Conservation (phyloP, 2,888 invertebrate genomes). For the Trachelus stipa region DNA sequence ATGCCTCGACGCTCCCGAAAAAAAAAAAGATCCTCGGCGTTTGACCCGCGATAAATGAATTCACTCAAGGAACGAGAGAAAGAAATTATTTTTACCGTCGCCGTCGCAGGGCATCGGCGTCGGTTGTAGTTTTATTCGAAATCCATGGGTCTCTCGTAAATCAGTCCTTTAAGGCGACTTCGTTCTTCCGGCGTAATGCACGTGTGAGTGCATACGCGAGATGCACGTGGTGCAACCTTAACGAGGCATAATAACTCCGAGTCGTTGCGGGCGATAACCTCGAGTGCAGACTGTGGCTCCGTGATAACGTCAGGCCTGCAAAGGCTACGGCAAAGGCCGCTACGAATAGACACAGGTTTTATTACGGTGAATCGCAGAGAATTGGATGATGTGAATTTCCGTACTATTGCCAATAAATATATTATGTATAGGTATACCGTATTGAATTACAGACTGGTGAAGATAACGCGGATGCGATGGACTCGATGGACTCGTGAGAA, state of each 20-base stretch:
- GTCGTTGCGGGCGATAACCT: background rate
- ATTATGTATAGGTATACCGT: background rate
- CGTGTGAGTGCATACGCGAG: background rate
- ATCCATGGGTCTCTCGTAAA: background rate
- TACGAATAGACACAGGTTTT: background rate
- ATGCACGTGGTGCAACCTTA: background rate
- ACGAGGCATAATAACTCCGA: background rate
- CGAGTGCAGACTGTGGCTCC: background rate
- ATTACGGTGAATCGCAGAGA: background rate
- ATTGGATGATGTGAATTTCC: background rate
- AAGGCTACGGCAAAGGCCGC: background rate
- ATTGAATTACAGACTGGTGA: background rate
- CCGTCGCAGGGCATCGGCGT: background rate
- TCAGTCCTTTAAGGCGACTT: background rate
- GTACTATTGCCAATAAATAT: background rate
- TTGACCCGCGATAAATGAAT: background rate
- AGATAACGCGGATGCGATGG: background rate
- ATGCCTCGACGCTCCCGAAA: background rate
- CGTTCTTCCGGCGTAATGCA: background rate
- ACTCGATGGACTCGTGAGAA: background rate
- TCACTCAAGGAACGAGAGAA: background rate
- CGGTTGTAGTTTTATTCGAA: background rate
- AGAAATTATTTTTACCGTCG: background rate
- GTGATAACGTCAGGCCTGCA: background rate
- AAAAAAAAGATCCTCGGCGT: background rate